Percentiles rank a stretch among this genome's conserved stretches.
Conservation (phyloP, 2,888 invertebrate genomes). For the Eupithecia subumbrata region DNA sequence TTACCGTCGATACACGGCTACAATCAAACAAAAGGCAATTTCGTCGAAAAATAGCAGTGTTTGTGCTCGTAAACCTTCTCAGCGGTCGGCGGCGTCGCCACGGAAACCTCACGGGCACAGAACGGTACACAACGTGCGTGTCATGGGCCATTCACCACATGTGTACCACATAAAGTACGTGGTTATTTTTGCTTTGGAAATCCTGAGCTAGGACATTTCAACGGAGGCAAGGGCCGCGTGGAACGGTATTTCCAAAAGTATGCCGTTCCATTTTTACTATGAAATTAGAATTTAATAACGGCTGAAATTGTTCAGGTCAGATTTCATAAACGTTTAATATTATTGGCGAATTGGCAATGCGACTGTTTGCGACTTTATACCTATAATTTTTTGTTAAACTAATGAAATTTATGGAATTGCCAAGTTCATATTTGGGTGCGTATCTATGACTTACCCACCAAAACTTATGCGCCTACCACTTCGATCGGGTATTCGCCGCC, state of each 20-base stretch:
- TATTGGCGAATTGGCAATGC: constrained; percentile 65
- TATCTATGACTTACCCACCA: not conserved
- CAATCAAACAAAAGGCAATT: constrained; percentile 11
- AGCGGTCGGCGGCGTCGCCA: constrained; percentile 59
- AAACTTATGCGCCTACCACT: not conserved
- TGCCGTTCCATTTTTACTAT: constrained; percentile 46
- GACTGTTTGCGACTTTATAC: constrained; percentile 44
- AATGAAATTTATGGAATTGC: not conserved
- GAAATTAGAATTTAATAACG: constrained; percentile 37
- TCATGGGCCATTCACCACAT: constrained; percentile 61
- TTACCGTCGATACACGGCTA: not conserved
- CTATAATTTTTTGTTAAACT: not conserved
- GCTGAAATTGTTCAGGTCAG: constrained; percentile 20
- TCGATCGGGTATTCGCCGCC: no score
- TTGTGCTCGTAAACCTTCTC: constrained; percentile 41
- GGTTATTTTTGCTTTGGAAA: constrained; percentile 30
- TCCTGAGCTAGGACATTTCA: constrained; percentile 24
- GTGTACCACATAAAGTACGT: constrained; percentile 37
- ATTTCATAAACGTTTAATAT: not conserved
- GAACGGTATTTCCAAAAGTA: constrained; percentile 3
- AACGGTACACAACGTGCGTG: constrained; percentile 64
- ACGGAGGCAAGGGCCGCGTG: not conserved
- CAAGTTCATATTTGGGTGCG: not conserved
- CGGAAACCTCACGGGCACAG: constrained; percentile 60
- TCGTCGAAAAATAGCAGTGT: constrained; percentile 24